Conservation (phyloP, 2,797 vertebrate genomes). For the Podargus strigoides region DNA sequence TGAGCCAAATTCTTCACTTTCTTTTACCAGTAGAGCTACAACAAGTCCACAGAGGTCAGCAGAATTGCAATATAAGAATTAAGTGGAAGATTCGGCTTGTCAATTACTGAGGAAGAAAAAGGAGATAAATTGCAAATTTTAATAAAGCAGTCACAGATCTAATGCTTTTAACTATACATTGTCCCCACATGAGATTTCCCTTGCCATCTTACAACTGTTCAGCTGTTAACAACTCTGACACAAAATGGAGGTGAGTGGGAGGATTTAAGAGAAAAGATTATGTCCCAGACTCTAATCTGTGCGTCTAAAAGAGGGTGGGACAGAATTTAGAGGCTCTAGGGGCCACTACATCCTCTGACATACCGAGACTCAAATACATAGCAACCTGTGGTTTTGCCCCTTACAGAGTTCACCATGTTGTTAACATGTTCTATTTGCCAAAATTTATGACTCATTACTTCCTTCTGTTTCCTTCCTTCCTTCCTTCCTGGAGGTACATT, state of each 20-base stretch:
- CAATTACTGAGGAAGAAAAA: conserved; percentile 12
- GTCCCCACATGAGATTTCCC: not conserved
- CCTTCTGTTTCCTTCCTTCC: conserved; percentile 13
- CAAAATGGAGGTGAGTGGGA: not conserved
- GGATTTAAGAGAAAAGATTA: not conserved
- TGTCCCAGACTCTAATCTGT: not conserved
- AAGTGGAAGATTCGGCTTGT: conserved; percentile 33
- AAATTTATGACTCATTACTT: not conserved
- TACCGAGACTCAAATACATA: not conserved
- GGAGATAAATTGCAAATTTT: not conserved
- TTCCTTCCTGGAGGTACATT: not conserved
- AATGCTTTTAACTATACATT: not conserved
- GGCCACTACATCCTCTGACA: not conserved
- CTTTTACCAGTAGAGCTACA: conserved; percentile 24
- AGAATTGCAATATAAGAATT: conserved; percentile 16
- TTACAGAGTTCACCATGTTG: not conserved
- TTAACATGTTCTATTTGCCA: not conserved
- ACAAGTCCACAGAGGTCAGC: conserved; percentile 43
- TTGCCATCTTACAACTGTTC: not conserved
- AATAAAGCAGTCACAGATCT: not conserved
- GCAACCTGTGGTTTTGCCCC: not conserved
- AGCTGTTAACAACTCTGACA: not conserved
- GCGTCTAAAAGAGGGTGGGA: not conserved
- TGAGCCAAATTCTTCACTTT: conserved; percentile 43
- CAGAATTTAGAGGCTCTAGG: not conserved